Conservation (phyloP, 2,797 vertebrate species). For the Tarsius wallacei region DNA sequence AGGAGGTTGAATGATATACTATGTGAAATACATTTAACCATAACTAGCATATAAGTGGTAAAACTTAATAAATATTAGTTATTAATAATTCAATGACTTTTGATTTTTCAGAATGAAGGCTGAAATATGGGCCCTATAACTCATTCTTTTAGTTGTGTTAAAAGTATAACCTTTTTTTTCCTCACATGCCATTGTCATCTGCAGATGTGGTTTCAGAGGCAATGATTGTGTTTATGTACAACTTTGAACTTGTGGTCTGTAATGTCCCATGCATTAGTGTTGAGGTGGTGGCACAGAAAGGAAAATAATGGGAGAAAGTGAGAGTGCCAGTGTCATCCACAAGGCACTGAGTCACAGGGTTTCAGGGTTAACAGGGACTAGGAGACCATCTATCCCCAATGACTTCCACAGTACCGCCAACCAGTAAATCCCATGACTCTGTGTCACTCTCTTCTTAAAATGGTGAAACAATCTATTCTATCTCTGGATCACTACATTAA, state of each 20-base stretch:
- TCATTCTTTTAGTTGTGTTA: not conserved
- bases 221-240: not conserved
- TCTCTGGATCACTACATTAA: not conserved
- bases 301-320: not conserved
- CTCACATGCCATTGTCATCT: not conserved
- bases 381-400: not conserved
- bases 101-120: conserved; percentile 29
- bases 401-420: not conserved
- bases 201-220: not conserved
- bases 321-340: not conserved
- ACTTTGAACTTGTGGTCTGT: not conserved
- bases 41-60: not conserved
- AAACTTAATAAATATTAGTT: conserved; percentile 29
- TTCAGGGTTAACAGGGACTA: not conserved
- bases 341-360: not conserved
- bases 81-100: not conserved
- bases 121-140: not conserved
- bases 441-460: not conserved
- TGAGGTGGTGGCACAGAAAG: not conserved
- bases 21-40: not conserved
- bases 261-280: not conserved
- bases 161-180: not conserved
- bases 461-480: not conserved
- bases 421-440: not conserved
- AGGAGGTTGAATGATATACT: not conserved